These are phyloP conservation scores for Hetaerina titia DNA, from an alignment of 2,888 invertebrate species.

Conservation along the genomic window DNA sequence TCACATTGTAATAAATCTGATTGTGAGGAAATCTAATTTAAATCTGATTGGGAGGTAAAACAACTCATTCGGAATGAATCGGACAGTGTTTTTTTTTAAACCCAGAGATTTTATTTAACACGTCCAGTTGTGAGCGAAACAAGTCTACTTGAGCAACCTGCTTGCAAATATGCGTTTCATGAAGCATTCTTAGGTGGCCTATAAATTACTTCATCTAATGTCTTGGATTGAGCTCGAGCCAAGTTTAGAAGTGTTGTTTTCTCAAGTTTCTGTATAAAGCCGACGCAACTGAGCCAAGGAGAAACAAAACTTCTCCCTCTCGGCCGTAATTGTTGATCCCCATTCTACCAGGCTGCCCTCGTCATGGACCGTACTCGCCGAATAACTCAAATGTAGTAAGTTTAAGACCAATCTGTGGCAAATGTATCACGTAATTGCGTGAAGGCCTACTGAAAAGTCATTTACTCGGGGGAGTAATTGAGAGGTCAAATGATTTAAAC, in stretches of 20 bases:
- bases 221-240: background rate
- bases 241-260: background rate
- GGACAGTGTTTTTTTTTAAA: background rate
- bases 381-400: too few relatives aligned
- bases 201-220: background rate
- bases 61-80: background rate
- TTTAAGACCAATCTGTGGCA: too few relatives aligned
- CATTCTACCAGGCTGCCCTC: background rate
- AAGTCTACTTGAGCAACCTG: background rate
- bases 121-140: background rate
- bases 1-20: background rate
- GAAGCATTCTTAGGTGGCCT: background rate
- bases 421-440: too few relatives aligned
- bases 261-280: background rate
- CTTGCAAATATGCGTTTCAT: background rate
- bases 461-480: too few relatives aligned
- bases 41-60: background rate
- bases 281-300: background rate
- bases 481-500: too few relatives aligned
- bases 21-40: too few relatives aligned
- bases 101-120: background rate
- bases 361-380: too few relatives aligned
- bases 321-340: background rate
- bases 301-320: background rate
- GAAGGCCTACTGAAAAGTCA: too few relatives aligned